A percentile compares a stretch with the other conserved stretches of the same genome.
Evolutionary conservation across 2,797 vertebrate species (phyloP).

Genomic region (Ctenopoma multispine): DNA sequence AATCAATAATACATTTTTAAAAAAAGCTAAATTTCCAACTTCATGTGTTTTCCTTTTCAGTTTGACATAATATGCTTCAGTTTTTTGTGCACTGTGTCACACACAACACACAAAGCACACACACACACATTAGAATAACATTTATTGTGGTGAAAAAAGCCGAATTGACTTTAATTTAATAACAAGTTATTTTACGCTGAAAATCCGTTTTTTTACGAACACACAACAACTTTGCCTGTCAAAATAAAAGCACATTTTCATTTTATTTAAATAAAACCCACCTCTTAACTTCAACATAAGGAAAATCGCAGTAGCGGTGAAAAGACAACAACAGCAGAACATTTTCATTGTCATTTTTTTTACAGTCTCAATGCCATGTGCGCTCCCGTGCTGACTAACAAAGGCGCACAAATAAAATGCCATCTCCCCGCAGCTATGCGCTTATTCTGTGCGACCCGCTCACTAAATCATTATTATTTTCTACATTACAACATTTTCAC

Average conservation of each 20-base stretch:
- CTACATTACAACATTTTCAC: conserved; percentile 13
- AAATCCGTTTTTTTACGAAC: neutral
- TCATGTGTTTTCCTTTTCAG: neutral
- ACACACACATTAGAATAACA: neutral
- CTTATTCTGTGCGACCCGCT: conserved; percentile 15
- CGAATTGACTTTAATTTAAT: no score
- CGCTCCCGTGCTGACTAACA: conserved; percentile 17
- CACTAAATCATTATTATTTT: neutral
- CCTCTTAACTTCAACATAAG: conserved; percentile 1
- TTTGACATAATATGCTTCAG: neutral
- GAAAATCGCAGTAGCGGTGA: neutral
- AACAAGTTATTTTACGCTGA: conserved; percentile 1
- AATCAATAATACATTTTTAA: neutral
- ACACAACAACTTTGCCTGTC: conserved; percentile 32
- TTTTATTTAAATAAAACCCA: neutral
- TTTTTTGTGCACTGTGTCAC: no score
- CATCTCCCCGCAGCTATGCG: conserved; percentile 31
- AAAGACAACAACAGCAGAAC: conserved; percentile 2
- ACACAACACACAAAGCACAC: neutral
- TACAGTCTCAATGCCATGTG: neutral
- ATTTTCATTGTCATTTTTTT: neutral
- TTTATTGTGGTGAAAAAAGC: neutral
- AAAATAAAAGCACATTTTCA: conserved; percentile 20
- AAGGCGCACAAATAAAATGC: conserved; percentile 12
- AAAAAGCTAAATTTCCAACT: neutral